These are phyloP conservation scores for Sympetrum striolatum DNA, from an alignment of 2,888 invertebrate genomes.

Conservation along the genomic window DNA sequence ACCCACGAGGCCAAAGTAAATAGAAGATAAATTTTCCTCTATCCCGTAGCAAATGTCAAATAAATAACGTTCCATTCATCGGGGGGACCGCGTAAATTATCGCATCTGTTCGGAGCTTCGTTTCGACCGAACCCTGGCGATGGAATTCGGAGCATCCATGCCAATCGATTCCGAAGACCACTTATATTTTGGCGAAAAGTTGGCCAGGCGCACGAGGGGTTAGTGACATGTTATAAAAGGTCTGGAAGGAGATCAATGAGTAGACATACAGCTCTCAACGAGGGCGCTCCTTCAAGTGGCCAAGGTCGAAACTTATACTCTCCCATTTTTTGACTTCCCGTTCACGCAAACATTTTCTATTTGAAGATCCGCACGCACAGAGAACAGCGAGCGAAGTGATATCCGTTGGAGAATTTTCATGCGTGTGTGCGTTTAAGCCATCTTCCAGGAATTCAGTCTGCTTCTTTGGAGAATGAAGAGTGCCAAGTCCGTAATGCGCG, in stretches of 20 bases:
- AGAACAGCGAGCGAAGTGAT: neutral
- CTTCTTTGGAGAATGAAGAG: neutral
- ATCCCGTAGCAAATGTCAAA: no score
- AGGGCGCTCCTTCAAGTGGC: neutral
- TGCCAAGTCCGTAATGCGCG: neutral
- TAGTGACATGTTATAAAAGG: neutral
- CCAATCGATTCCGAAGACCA: neutral
- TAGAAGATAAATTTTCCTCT: no score
- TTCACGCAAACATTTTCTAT: neutral
- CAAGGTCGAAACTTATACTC: neutral
- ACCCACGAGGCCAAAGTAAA: no score
- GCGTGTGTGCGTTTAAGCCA: neutral
- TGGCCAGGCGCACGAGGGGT: neutral
- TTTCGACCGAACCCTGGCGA: no score
- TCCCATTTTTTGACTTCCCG: neutral
- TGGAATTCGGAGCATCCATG: no score
- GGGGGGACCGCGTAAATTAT: no score
- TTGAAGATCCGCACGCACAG: neutral
- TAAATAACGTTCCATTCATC: no score
- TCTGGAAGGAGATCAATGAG: neutral
- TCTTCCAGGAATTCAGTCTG: neutral
- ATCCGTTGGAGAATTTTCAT: neutral
- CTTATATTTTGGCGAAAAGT: neutral
- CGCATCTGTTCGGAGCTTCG: no score
- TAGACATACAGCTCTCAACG: neutral